Conservation (phyloP, 2,113 vertebrate species). For the Python bivittatus region DNA sequence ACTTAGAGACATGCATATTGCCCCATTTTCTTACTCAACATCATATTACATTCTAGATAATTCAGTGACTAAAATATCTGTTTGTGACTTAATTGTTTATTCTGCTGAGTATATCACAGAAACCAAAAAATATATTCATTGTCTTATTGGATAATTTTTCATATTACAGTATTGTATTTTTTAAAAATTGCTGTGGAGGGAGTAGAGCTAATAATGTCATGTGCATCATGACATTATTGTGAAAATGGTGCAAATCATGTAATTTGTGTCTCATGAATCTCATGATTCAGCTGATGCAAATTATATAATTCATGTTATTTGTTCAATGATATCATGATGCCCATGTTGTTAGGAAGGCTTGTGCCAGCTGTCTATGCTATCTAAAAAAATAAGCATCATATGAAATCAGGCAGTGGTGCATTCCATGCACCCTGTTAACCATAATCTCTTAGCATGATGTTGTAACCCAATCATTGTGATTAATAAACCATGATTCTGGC, state of each 20-base stretch:
- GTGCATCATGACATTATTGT: background rate
- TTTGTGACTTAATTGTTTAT: background rate
- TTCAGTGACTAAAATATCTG: background rate
- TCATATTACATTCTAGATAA: background rate
- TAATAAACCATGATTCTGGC: background rate
- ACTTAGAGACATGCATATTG: background rate
- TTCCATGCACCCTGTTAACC: background rate
- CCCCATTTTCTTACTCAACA: background rate
- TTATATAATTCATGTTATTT: background rate
- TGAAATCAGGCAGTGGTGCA: background rate
- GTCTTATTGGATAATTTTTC: background rate
- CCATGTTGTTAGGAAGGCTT: background rate
- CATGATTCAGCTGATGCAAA: background rate
- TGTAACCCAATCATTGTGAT: background rate
- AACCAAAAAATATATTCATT: background rate
- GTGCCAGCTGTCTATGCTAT: background rate
- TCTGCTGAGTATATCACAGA: background rate
- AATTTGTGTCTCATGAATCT: background rate
- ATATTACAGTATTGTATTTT: background rate
- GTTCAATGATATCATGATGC: background rate
- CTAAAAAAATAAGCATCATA: background rate
- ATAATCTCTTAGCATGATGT: background rate
- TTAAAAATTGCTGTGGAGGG: background rate
- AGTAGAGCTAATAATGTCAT: background rate
- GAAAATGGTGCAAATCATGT: background rate